Percentiles rank a stretch among this genome's conserved stretches.
Evolutionary conservation across 2,113 vertebrate genomes (phyloP).

Genomic region (Andinoacara biseriatus): DNA sequence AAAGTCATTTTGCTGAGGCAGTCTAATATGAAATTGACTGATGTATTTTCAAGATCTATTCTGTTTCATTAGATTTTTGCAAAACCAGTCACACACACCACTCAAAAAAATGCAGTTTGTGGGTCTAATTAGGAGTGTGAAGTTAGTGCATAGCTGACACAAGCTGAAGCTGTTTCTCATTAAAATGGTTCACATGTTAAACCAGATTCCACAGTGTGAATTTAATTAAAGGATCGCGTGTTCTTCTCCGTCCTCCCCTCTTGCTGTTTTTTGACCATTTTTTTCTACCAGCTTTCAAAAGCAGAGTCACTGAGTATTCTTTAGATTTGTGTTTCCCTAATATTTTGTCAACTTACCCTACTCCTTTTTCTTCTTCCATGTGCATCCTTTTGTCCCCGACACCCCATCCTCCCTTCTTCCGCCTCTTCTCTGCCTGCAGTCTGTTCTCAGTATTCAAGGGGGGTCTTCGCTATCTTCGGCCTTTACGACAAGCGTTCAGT

Average conservation of each 20-base stretch:
- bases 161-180: conserved; percentile 30
- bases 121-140: conserved; percentile 46
- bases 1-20: neutral
- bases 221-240: conserved; percentile 27
- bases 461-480: conserved; percentile 99
- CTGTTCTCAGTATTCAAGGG: conserved; percentile 98
- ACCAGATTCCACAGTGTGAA: conserved; percentile 30
- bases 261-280: neutral
- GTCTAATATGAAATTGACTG: neutral
- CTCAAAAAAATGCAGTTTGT: conserved; percentile 5
- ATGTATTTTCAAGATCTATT: neutral
- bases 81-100: neutral
- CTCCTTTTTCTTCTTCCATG: conserved; percentile 2
- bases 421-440: conserved; percentile 78
- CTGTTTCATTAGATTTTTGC: conserved; percentile 3
- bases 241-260: neutral
- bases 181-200: conserved; percentile 60
- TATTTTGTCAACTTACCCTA: neutral
- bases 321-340: neutral
- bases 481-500: conserved; percentile 99
- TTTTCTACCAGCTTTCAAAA: neutral
- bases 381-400: neutral
- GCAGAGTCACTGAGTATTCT: neutral
- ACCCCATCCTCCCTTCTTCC: neutral
- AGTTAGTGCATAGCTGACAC: conserved; percentile 18